Base-by-base conservation (phyloP, 2,113 vertebrate species). In the Clupea harengus region DNA sequence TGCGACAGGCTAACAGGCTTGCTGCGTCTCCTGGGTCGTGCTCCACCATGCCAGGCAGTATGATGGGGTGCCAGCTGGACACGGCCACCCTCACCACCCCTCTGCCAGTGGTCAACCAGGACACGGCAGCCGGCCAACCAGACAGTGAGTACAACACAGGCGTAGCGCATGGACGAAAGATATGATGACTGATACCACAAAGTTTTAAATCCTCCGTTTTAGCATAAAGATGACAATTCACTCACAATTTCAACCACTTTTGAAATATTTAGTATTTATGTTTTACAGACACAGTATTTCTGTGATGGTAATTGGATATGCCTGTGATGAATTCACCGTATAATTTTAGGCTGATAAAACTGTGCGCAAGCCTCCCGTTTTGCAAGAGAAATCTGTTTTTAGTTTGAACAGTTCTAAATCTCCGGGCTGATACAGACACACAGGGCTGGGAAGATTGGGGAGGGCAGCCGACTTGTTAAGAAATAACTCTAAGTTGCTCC, bases 121-220 rank as follows among this genome's bases (percentile, higher is more conserved):
- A 91, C 92, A 85, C 89, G 89, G 92, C 87, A 91, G 90, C 87
- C 83, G 90, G 89, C 91, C 89, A 84, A 90, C 91, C 82, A 90
- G 88, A 88, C 9, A 82, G 86, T 82, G 78, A 86, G 64, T 60
- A 83, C 28, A 10, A 78, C 72, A 78, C 72, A 44, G 28, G 64
- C 6, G 3, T n/a, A n/a, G 18, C 39, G 39, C 39, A 39, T 39
- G 39, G 39, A 39, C 1, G 39, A 39, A 39, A 39, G 39, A 39
- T 39, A 39, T 39, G 39, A 39, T 39, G 39, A 39, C 39, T 39
- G 39, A 39, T 60, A 18, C 54, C 54, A 17, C 22, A 4, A 60
- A 49, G 1, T 18, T 20, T 57, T 4, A 20, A 20, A 6, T 39
- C 39, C 39, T 39, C 39, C 39, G 39, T 39, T 39, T 39, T 39